phyloP scores from a whole-genome alignment of 1,140 invertebrate genomes.

The Brachionus calyciflorus region DNA sequence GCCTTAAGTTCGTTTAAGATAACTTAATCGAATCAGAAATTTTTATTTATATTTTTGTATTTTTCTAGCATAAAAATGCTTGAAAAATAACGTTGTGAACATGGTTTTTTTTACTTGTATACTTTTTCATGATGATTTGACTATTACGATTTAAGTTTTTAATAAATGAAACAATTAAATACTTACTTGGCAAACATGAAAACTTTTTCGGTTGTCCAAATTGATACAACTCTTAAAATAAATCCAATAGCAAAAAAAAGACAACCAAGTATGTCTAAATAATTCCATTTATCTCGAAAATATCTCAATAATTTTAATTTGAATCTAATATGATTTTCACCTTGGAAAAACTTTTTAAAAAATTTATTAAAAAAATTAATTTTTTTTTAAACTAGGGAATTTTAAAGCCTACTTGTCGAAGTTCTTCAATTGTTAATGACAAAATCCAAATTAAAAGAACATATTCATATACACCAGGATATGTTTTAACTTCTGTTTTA shows the following conservation, averaged over 20 bases:
- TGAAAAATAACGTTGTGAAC: no score
- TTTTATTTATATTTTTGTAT: no score
- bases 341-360: not conserved
- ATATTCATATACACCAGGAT: conserved; percentile 30
- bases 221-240: not conserved
- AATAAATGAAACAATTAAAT: not conserved
- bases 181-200: not conserved
- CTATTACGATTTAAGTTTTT: not conserved
- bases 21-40: no score
- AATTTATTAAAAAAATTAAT: not conserved
- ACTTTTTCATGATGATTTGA: no score
- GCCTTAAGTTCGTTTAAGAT: no score
- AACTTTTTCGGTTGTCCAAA: not conserved
- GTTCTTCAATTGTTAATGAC: conserved; percentile 48
- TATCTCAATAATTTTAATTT: conserved; percentile 10
- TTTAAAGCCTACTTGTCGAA: conserved; percentile 47
- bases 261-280: conserved; percentile 37
- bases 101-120: no score
- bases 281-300: conserved; percentile 43
- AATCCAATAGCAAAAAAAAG: conserved; percentile 26
- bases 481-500: not conserved
- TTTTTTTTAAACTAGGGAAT: no score
- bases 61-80: no score
- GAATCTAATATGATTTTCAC: conserved; percentile 5
- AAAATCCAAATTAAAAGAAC: conserved; percentile 46